These are phyloP conservation scores for Galagoides demidoff DNA, from an alignment of 2,797 vertebrate species.

Conservation along the genomic window DNA sequence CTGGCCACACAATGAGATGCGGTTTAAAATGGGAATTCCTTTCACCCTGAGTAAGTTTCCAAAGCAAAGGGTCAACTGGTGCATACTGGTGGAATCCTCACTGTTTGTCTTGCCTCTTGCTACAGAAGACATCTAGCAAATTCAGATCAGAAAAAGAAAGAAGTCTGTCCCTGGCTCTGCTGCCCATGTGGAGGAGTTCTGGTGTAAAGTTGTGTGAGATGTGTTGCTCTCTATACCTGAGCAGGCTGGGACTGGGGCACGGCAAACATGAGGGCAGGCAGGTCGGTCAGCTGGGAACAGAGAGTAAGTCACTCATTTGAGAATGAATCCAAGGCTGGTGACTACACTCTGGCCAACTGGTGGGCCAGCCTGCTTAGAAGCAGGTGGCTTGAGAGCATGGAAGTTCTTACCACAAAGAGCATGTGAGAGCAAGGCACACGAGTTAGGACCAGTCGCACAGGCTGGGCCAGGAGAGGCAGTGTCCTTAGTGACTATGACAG, in stretches of 20 bases:
- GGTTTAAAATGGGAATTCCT: constrained; percentile 12
- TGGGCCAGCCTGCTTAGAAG: rapidly evolving
- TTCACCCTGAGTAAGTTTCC: not conserved
- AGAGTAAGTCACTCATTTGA: not conserved
- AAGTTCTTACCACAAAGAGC: not conserved
- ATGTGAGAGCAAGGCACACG: no score
- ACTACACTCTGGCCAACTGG: not conserved
- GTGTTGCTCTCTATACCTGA: not conserved
- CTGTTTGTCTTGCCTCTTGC: not conserved
- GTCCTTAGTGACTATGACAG: not conserved
- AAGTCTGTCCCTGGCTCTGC: not conserved
- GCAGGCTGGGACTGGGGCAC: not conserved
- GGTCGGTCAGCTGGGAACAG: not conserved
- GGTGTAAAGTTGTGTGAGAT: not conserved
- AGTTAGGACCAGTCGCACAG: not conserved
- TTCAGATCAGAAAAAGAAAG: not conserved
- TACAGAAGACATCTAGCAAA: not conserved
- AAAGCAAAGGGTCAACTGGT: not conserved
- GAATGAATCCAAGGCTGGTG: not conserved
- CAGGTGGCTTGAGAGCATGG: not conserved
- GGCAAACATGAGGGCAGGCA: rapidly evolving
- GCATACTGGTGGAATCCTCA: not conserved
- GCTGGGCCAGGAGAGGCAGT: not conserved
- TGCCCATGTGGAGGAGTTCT: rapidly evolving
- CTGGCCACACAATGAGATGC: constrained; percentile 64